Conservation (phyloP, 1,140 invertebrate genomes). For the Drosophila insularis region DNA sequence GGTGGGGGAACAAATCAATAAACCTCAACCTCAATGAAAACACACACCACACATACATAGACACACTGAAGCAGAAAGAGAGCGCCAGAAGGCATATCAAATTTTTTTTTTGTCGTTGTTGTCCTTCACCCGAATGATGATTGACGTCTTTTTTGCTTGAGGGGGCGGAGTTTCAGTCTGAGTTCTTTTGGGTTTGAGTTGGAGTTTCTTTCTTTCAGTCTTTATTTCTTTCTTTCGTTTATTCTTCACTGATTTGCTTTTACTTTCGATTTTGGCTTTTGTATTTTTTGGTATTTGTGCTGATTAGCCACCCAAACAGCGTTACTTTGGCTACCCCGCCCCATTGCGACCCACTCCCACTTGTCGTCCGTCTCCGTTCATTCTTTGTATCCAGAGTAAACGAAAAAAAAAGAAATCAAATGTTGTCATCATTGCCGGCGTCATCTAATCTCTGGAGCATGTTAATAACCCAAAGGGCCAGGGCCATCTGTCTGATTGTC, state of each 20-base stretch:
- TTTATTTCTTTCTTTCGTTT: constrained; percentile 23
- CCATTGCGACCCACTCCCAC: not conserved
- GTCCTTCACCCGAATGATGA: constrained; percentile 43
- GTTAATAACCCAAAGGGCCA: constrained; percentile 70
- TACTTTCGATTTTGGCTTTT: constrained; percentile 78
- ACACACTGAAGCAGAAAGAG: constrained; percentile 5
- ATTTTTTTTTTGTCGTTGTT: constrained; percentile 57
- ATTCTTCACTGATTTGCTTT: constrained; percentile 68
- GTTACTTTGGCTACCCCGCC: constrained; percentile 4
- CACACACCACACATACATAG: constrained; percentile 24
- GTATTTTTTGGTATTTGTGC: constrained; percentile 74
- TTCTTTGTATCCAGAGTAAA: constrained; percentile 35
- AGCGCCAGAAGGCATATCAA: constrained; percentile 71
- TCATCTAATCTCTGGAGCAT: constrained; percentile 77
- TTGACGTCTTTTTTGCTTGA: constrained; percentile 68
- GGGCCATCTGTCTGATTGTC: constrained; percentile 12
- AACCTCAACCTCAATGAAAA: constrained; percentile 52
- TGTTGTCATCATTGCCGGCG: constrained; percentile 73
- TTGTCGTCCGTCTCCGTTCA: not conserved
- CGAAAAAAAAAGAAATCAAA: constrained; percentile 69
- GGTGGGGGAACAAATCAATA: constrained; percentile 69
- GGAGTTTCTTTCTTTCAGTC: constrained; percentile 46
- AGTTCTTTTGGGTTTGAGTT: constrained; percentile 46
- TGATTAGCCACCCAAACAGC: constrained; percentile 55
- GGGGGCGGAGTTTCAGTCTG: constrained; percentile 46